These are phyloP conservation scores for Craniophora ligustri DNA, from an alignment of 2,888 invertebrate species.

Conservation along the genomic window DNA sequence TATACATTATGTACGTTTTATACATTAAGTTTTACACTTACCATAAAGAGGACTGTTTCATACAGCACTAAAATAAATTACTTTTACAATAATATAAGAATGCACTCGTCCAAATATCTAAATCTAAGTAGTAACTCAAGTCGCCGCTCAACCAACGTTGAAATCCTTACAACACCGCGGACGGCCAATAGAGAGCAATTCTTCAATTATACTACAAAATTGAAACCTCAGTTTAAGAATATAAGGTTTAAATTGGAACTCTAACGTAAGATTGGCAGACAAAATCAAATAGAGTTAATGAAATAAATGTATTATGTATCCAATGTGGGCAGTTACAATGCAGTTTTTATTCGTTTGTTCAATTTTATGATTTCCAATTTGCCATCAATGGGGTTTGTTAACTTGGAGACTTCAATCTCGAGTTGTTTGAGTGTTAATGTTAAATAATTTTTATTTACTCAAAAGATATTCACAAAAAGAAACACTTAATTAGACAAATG, in stretches of 20 bases:
- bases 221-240: background rate
- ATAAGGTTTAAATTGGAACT: constrained; percentile 23
- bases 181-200: constrained; percentile 57
- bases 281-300: constrained; percentile 59
- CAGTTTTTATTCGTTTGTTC: constrained; percentile 47
- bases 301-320: constrained; percentile 68
- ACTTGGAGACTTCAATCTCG: background rate
- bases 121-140: constrained; percentile 45
- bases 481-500: no score
- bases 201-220: constrained; percentile 35
- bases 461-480: no score
- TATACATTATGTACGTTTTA: no score
- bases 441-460: no score
- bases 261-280: constrained; percentile 6
- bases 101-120: constrained; percentile 23
- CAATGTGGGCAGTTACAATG: constrained; percentile 52
- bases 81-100: background rate
- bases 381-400: constrained; percentile 41
- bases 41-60: no score
- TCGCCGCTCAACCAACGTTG: constrained; percentile 55
- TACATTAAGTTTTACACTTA: no score
- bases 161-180: constrained; percentile 64
- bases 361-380: constrained; percentile 48
- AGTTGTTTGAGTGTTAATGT: constrained; percentile 12
- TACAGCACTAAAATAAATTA: background rate